Evolutionary conservation across 2,888 invertebrate species (phyloP).

Genomic region (Dasypolia templi): DNA sequence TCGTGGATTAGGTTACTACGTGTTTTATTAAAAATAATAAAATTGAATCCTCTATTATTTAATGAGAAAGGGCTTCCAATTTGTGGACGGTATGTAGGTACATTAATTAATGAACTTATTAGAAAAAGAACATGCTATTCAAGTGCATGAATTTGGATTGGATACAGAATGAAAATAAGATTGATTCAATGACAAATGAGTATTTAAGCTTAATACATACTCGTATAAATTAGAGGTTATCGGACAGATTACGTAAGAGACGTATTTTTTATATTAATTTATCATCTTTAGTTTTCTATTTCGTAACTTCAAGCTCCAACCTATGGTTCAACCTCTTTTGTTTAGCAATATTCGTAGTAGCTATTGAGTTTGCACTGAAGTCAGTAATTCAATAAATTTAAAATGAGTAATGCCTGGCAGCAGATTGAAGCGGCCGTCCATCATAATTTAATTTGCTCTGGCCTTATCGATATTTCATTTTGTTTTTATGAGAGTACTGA

Average conservation of each 20-base stretch:
- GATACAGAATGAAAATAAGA: not conserved
- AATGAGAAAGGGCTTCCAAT: not conserved
- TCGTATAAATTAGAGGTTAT: not conserved
- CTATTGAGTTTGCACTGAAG: not conserved
- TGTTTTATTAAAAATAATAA: not conserved
- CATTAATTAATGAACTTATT: not conserved
- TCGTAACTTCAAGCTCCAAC: not conserved
- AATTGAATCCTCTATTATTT: not conserved
- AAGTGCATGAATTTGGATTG: not conserved
- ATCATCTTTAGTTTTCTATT: not conserved
- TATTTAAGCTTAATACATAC: no score
- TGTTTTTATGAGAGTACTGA: constrained; percentile 13
- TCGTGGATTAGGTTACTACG: not conserved
- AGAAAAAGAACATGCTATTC: not conserved
- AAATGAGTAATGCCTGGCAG: constrained; percentile 2
- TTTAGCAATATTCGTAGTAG: not conserved
- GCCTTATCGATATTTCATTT: constrained; percentile 33
- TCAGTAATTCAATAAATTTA: constrained; percentile 23
- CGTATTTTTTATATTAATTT: not conserved
- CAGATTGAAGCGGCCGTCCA: constrained; percentile 24
- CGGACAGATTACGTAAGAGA: not conserved
- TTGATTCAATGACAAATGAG: not conserved
- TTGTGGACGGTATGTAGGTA: not conserved
- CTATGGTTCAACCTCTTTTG: not conserved
- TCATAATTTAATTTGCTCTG: constrained; percentile 30